Percentiles rank a stretch among this genome's conserved stretches.
Evolutionary conservation across 2,797 vertebrate species (phyloP).

Genomic region (Echeneis naucrates): DNA sequence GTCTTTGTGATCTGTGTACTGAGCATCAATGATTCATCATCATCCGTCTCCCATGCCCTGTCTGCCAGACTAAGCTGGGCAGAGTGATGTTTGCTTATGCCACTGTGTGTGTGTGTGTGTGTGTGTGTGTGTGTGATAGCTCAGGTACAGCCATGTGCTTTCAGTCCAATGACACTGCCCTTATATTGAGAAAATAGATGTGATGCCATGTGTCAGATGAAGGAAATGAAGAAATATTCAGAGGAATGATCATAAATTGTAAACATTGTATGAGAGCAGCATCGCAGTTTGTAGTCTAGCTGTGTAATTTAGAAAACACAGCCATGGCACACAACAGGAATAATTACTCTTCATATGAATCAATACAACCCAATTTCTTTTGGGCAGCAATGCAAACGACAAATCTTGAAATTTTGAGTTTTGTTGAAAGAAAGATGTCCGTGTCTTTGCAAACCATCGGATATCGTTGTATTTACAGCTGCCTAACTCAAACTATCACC

Average conservation of each 20-base stretch:
- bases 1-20: constrained; percentile 64
- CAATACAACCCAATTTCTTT: constrained; percentile 5
- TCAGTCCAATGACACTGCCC: constrained; percentile 2
- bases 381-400: not conserved
- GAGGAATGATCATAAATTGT: not conserved
- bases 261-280: constrained; percentile 14
- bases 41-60: constrained; percentile 65
- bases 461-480: not conserved
- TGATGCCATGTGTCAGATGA: constrained; percentile 6
- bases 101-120: too few relatives aligned
- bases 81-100: constrained; percentile 43
- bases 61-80: constrained; percentile 60
- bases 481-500: constrained; percentile 5
- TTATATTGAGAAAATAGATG: not conserved
- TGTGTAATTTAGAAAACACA: constrained; percentile 16
- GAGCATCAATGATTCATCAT: constrained; percentile 66
- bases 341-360: constrained; percentile 4
- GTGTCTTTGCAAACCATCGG: not conserved
- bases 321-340: constrained; percentile 2
- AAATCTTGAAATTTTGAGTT: constrained; percentile 16
- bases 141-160: constrained; percentile 18
- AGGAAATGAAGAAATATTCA: constrained; percentile 15
- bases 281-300: constrained; percentile 5
- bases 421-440: not conserved
- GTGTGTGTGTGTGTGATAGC: not conserved